phyloP scores from a whole-genome alignment of 2,888 invertebrate genomes.

The Eupithecia exiguata region DNA sequence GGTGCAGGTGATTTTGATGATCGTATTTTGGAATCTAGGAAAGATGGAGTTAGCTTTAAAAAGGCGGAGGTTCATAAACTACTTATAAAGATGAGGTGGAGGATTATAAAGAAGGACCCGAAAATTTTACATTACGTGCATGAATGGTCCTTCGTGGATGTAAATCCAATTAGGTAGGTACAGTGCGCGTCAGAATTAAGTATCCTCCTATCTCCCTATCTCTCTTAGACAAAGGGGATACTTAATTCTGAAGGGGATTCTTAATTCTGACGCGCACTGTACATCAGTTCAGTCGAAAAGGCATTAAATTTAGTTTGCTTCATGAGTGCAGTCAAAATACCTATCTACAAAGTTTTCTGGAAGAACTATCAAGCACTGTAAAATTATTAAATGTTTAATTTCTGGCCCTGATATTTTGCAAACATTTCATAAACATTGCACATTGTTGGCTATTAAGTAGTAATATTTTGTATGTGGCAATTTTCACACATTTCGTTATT shows the following conservation, averaged over 20 bases:
- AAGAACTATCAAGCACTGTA: background rate
- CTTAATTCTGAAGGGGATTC: too few species aligned
- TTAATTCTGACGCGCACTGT: too few species aligned
- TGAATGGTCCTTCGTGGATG: background rate
- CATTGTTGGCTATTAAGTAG: slow-evolving; percentile 1
- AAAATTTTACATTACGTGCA: too few species aligned
- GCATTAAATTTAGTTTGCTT: background rate
- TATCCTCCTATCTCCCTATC: too few species aligned
- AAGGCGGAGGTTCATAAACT: background rate
- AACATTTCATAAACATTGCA: slow-evolving; percentile 4
- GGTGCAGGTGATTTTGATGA: slow-evolving; percentile 73
- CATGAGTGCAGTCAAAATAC: background rate
- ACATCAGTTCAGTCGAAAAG: background rate
- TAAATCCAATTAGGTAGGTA: background rate
- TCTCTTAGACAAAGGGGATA: too few species aligned
- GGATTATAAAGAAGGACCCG: background rate
- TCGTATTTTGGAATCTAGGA: slow-evolving; percentile 70
- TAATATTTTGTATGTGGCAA: background rate
- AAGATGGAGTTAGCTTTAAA: slow-evolving; percentile 24
- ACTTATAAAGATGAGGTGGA: background rate
- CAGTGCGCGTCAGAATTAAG: too few species aligned
- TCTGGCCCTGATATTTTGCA: background rate
- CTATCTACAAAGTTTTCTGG: background rate
- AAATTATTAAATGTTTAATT: background rate
- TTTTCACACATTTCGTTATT: slow-evolving; percentile 3